phyloP scores from a whole-genome alignment of 2,113 vertebrate genomes.

The Tursiops truncatus region DNA sequence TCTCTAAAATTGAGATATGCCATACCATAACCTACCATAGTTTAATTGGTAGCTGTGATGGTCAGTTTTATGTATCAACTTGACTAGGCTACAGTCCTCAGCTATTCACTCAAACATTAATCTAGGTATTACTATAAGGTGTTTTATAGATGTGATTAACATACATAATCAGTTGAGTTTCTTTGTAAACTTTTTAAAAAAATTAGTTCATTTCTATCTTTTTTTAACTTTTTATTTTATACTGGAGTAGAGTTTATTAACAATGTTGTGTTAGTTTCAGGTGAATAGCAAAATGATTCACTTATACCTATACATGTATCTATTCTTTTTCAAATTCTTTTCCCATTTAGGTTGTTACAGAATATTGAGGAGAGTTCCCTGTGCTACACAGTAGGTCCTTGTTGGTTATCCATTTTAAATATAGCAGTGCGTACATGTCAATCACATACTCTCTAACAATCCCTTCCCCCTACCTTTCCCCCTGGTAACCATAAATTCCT shows the following conservation, averaged over 20 bases:
- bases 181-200: neutral
- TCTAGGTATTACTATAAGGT: neutral
- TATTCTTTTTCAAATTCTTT: neutral
- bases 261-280: neutral
- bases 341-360: too few species aligned
- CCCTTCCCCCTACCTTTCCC: neutral
- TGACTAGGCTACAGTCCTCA: neutral
- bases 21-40: neutral
- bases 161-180: neutral
- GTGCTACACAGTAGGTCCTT: neutral
- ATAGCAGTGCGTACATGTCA: neutral
- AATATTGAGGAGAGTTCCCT: neutral
- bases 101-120: constrained; percentile 23
- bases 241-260: neutral
- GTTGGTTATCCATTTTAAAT: neutral
- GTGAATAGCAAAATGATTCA: neutral
- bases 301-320: neutral
- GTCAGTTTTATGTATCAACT: neutral
- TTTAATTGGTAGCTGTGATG: neutral
- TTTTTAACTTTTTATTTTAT: neutral
- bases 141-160: constrained; percentile 3
- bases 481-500: neutral
- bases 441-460: neutral
- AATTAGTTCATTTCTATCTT: neutral
- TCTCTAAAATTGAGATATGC: neutral